Percentiles rank a stretch among this genome's conserved stretches.
These are phyloP conservation scores for Podilymbus podiceps DNA, from an alignment of 2,113 vertebrate genomes.

Conservation along the genomic window DNA sequence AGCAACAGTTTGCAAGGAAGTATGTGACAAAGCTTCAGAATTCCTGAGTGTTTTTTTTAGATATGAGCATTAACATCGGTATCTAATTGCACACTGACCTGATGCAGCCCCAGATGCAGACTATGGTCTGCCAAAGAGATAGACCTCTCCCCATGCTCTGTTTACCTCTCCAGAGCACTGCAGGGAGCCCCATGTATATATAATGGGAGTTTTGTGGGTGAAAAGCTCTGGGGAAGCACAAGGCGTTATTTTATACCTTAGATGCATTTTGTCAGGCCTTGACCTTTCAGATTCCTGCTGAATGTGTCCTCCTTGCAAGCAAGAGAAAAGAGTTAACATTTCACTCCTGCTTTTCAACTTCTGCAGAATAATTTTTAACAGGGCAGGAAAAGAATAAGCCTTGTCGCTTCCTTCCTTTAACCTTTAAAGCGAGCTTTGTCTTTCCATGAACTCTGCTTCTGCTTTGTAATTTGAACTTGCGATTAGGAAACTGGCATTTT, in stretches of 20 bases:
- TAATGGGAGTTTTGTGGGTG: not conserved
- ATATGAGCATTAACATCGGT: no score
- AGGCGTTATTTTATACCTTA: not conserved
- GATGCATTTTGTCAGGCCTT: not conserved
- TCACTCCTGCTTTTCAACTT: not conserved
- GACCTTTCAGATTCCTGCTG: not conserved
- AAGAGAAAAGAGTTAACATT: not conserved
- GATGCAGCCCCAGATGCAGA: not conserved
- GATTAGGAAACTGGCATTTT: not conserved
- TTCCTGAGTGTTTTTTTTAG: not conserved
- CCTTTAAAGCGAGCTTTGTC: slow-evolving; percentile 15
- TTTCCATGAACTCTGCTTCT: not conserved
- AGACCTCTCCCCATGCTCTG: not conserved
- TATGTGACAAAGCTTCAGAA: not conserved
- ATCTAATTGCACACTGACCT: not conserved
- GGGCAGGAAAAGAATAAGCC: not conserved
- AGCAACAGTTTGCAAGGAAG: not conserved
- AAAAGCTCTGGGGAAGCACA: not conserved
- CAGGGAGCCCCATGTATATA: accelerated
- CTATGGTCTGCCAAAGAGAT: not conserved
- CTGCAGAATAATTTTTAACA: not conserved
- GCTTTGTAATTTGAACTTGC: not conserved
- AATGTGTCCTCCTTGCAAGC: not conserved
- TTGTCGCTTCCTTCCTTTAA: not conserved
- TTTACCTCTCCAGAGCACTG: not conserved